Conservation (phyloP, 2,113 vertebrate species). For the Pseudois nayaur region DNA sequence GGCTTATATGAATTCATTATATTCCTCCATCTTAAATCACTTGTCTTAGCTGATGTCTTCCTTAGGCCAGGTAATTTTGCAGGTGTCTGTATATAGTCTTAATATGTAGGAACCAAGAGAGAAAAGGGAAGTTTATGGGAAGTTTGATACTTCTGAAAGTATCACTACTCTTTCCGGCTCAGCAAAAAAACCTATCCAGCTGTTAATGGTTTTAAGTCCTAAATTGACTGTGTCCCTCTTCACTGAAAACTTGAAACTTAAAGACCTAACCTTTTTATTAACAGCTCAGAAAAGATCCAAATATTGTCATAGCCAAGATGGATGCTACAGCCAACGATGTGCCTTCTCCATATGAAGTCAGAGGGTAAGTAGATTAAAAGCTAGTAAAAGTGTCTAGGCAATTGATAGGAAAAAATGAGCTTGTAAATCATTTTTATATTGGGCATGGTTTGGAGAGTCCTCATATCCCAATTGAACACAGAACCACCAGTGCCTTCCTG, state of each 20-base stretch:
- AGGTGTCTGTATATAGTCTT: neutral
- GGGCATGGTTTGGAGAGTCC: neutral
- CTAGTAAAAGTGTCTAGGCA: neutral
- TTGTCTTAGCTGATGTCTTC: neutral
- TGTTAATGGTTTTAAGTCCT: neutral
- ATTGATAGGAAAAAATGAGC: neutral
- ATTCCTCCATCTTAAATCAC: conserved; percentile 11
- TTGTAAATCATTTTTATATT: neutral
- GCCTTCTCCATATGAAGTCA: conserved; percentile 95
- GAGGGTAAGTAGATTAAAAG: conserved; percentile 86
- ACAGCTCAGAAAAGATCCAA: conserved; percentile 91
- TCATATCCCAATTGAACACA: neutral
- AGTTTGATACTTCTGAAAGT: neutral
- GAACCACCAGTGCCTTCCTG: neutral
- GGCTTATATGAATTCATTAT: conserved; percentile 5
- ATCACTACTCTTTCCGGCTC: neutral
- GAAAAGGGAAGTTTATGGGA: neutral
- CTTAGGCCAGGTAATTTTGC: neutral
- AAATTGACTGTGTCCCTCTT: neutral
- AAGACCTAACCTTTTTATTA: conserved; percentile 43
- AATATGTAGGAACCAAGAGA: neutral
- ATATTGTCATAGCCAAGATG: conserved; percentile 97
- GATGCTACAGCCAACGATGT: conserved; percentile 99
- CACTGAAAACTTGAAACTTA: neutral
- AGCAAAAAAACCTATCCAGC: neutral